phyloP scores from a whole-genome alignment of 2,113 vertebrate species.

The Prochilodus magdalenae region DNA sequence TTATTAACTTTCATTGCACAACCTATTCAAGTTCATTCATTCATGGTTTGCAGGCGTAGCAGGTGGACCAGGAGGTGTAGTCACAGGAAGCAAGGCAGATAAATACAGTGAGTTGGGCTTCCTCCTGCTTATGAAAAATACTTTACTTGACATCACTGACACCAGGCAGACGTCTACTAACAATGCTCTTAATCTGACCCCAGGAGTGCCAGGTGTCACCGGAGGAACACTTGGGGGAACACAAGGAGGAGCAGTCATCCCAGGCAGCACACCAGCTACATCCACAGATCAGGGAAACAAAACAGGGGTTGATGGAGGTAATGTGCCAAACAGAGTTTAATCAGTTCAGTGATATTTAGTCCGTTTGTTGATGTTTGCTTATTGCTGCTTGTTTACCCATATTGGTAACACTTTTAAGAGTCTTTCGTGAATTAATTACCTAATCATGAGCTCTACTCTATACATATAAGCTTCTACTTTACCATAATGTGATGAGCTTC shows the following conservation, averaged over 20 bases:
- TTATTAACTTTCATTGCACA: background rate
- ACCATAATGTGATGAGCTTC: too few relatives aligned
- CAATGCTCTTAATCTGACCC: constrained; percentile 7
- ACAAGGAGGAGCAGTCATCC: constrained; percentile 53
- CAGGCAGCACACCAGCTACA: constrained; percentile 53
- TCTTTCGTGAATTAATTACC: too few relatives aligned
- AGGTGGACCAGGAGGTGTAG: constrained; percentile 32
- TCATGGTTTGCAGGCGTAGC: background rate
- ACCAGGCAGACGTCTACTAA: background rate
- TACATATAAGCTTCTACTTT: too few relatives aligned
- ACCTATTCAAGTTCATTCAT: background rate
- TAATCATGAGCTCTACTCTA: too few relatives aligned
- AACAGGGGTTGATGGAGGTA: constrained; percentile 51
- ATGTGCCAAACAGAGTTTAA: background rate
- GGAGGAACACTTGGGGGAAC: constrained; percentile 53
- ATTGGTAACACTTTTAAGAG: too few relatives aligned
- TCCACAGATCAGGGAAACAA: constrained; percentile 33
- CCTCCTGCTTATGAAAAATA: background rate
- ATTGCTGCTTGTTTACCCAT: too few relatives aligned
- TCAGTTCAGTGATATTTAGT: background rate
- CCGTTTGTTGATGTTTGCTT: background rate
- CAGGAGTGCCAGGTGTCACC: constrained; percentile 36
- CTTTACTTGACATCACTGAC: background rate
- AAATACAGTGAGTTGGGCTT: constrained; percentile 32
- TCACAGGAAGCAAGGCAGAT: constrained; percentile 31